Conservation (phyloP, 2,888 invertebrate genomes). For the Volucella inflata region DNA sequence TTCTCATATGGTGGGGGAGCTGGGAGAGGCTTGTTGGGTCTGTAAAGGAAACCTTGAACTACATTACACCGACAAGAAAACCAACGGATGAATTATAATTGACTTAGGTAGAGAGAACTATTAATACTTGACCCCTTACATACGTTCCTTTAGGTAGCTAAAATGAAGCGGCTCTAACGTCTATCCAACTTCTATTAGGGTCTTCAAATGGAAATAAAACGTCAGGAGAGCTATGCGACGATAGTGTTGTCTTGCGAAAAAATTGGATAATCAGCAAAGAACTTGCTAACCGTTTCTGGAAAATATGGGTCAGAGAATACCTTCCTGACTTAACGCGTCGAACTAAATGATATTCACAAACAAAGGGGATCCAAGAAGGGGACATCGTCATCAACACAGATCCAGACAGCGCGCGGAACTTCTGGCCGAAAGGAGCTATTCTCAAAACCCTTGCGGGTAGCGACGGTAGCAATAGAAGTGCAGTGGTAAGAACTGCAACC, state of each 20-base stretch:
- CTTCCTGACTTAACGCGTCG: conserved; percentile 65
- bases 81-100: neutral
- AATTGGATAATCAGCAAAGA: neutral
- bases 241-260: neutral
- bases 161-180: no score
- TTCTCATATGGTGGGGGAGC: no score
- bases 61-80: no score
- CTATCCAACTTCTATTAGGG: no score
- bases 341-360: conserved; percentile 58
- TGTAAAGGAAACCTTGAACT: no score
- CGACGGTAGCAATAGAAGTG: neutral
- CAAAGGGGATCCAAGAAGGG: conserved; percentile 28
- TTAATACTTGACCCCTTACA: neutral
- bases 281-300: neutral
- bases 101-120: conserved; percentile 1
- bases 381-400: conserved; percentile 63
- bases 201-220: neutral
- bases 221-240: neutral
- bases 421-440: conserved; percentile 19
- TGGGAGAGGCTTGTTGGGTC: no score
- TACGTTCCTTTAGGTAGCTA: neutral
- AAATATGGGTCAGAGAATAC: conserved; percentile 65
- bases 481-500: conserved; percentile 1
- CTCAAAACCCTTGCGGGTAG: no score
- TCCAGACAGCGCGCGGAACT: conserved; percentile 35